phyloP scores from a whole-genome alignment of 2,888 invertebrate genomes.

The Pristionchus exspectatus region DNA sequence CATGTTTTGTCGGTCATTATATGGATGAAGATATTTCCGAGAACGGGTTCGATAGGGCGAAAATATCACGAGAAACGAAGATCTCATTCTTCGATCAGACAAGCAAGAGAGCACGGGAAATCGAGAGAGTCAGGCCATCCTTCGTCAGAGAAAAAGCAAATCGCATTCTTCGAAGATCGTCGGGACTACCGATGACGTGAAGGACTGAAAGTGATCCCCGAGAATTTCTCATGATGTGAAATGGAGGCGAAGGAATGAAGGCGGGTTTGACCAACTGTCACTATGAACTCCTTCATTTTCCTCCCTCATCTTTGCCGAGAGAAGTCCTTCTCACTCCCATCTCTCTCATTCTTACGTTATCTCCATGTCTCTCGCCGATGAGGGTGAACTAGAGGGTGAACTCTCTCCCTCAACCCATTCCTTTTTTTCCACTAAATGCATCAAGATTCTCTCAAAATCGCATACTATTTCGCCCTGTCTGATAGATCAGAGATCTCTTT shows the following conservation, averaged over 20 bases:
- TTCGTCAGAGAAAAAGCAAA: neutral
- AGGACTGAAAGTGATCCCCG: neutral
- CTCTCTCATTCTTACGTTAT: neutral
- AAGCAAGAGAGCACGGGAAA: neutral
- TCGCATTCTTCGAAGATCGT: constrained; percentile 10
- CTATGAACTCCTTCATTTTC: neutral
- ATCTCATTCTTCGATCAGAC: too few species aligned
- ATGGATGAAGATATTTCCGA: too few species aligned
- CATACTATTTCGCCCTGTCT: too few species aligned
- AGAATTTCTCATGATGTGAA: constrained; percentile 1
- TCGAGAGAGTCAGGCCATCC: neutral
- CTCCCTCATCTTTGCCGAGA: neutral
- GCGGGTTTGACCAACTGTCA: neutral
- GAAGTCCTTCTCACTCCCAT: neutral
- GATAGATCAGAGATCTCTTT: neutral
- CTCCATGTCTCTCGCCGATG: neutral
- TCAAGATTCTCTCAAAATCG: too few species aligned
- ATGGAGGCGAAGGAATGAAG: neutral
- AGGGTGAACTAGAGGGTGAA: too few species aligned
- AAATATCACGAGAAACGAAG: too few species aligned
- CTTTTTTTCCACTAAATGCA: too few species aligned
- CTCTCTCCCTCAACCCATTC: too few species aligned
- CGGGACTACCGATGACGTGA: neutral
- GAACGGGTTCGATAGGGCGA: too few species aligned
- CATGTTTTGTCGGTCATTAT: too few species aligned